phyloP scores from a whole-genome alignment of 2,797 vertebrate species.

The Sebastes melanostomus region DNA sequence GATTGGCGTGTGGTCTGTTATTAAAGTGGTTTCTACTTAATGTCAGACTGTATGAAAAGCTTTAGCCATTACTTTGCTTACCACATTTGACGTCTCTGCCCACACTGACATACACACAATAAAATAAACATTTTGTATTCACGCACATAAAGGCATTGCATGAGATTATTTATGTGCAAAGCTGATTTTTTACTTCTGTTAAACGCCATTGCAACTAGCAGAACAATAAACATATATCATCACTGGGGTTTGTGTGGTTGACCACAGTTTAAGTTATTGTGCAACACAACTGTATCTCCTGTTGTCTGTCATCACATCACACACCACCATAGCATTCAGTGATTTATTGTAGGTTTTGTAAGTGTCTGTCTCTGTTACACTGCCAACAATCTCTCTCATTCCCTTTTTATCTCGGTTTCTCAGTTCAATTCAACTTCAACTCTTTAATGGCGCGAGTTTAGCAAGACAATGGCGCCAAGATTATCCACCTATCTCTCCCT shows the following conservation, averaged over 20 bases:
- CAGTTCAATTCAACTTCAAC: neutral
- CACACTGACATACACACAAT: neutral
- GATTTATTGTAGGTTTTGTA: neutral
- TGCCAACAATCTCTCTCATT: neutral
- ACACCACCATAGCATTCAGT: neutral
- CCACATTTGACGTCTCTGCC: neutral
- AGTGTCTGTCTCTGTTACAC: neutral
- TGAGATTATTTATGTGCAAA: conserved; percentile 7
- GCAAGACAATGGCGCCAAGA: neutral
- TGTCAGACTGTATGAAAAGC: conserved; percentile 26
- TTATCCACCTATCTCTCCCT: neutral
- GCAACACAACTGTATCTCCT: conserved; percentile 5
- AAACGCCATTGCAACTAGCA: neutral
- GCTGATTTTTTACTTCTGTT: conserved; percentile 23
- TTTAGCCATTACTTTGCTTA: conserved; percentile 3
- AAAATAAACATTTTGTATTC: neutral
- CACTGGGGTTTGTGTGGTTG: conserved; percentile 4
- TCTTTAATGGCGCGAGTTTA: neutral
- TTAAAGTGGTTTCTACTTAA: conserved; percentile 40
- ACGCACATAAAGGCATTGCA: neutral
- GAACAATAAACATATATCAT: conserved; percentile 23
- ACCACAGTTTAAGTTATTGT: conserved; percentile 19
- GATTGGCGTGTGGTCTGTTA: conserved; percentile 43
- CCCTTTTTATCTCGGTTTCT: neutral
- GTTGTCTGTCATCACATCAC: conserved; percentile 9